A percentile compares a stretch with the other conserved stretches of the same genome.
Evolutionary conservation across 2,113 vertebrate genomes (phyloP).

Genomic region (Laticauda colubrina): DNA sequence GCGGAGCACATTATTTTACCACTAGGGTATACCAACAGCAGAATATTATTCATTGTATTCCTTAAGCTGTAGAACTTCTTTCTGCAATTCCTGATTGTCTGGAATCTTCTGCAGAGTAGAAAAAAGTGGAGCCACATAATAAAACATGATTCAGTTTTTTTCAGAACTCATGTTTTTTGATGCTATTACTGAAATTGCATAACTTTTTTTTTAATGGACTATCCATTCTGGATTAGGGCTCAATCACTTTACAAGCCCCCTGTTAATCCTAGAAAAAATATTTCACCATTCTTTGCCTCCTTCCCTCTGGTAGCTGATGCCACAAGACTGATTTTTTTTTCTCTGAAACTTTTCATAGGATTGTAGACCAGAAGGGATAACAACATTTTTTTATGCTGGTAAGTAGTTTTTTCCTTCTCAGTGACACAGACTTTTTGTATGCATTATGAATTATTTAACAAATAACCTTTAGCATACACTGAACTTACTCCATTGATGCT

Average conservation of each 20-base stretch:
- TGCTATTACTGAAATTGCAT: conserved; percentile 7
- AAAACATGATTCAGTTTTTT: not conserved
- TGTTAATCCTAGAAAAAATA: not conserved
- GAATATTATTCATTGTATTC: not conserved
- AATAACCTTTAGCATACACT: not conserved
- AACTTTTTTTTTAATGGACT: not conserved
- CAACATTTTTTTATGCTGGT: conserved; percentile 25
- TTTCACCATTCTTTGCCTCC: conserved; percentile 47
- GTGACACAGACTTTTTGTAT: not conserved
- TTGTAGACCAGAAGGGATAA: conserved; percentile 27
- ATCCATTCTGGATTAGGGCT: conserved; percentile 4
- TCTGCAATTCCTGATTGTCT: not conserved
- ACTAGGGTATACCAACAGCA: not conserved
- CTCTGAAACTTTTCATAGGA: conserved; percentile 36
- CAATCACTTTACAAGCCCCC: not conserved
- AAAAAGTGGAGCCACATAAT: not conserved
- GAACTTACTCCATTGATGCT: not conserved
- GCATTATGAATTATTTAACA: not conserved
- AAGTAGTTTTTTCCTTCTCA: conserved; percentile 15
- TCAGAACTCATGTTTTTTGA: not conserved
- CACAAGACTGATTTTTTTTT: conserved; percentile 36
- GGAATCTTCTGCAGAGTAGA: conserved; percentile 14
- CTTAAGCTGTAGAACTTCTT: not conserved
- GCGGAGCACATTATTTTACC: not conserved
- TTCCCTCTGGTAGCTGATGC: conserved; percentile 34